These are phyloP conservation scores for Trematocara nigrifrons DNA, from an alignment of 2,113 vertebrate species.

Conservation along the genomic window DNA sequence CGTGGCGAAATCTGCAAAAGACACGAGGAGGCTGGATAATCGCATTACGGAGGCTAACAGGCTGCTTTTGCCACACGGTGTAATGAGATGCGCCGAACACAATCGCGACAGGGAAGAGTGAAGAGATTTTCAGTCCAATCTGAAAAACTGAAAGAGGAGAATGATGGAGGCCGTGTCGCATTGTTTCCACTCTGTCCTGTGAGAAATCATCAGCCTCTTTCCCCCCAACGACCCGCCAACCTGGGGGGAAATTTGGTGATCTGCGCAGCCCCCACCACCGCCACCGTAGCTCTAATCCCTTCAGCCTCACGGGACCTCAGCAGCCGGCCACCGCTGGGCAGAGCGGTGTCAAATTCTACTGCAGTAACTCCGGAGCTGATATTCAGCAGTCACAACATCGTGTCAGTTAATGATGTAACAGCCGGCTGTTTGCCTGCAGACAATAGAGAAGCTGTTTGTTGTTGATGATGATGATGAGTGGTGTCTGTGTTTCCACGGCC, in stretches of 20 bases:
- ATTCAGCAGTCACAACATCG: not conserved
- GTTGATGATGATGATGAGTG: slow-evolving; percentile 9
- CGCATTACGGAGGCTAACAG: slow-evolving; percentile 10
- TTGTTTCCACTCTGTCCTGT: not conserved
- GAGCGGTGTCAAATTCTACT: slow-evolving; percentile 26
- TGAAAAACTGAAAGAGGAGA: not conserved
- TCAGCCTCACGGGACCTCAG: not conserved
- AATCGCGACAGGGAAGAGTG: not conserved
- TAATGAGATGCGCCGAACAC: not conserved
- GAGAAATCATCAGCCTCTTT: not conserved
- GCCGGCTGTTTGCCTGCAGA: not conserved
- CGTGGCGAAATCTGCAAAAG: not conserved
- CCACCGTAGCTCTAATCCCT: not conserved
- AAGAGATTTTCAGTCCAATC: not conserved
- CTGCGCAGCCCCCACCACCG: not conserved
- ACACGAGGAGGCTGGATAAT: slow-evolving; percentile 37
- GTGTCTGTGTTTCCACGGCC: not conserved
- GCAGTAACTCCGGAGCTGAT: slow-evolving; percentile 5
- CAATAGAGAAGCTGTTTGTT: slow-evolving; percentile 7
- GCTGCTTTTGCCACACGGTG: not conserved
- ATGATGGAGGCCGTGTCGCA: not conserved
- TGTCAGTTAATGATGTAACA: slow-evolving; percentile 1
- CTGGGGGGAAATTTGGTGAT: not conserved
- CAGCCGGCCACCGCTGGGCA: not conserved
- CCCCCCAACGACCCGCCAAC: not conserved